phyloP scores from a whole-genome alignment of 2,113 vertebrate genomes.

The Pterophyllum scalare region DNA sequence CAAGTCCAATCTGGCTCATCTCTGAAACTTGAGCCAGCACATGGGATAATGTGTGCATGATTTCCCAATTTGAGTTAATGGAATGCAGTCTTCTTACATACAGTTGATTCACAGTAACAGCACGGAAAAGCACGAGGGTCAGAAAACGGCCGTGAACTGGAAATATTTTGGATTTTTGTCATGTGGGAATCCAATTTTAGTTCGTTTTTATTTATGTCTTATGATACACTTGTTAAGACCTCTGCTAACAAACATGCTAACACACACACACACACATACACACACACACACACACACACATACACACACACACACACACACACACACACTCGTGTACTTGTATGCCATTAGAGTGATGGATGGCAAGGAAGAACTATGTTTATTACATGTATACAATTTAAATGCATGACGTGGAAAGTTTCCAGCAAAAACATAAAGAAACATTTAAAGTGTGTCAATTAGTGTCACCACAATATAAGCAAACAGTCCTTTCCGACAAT shows the following conservation, averaged over 20 bases:
- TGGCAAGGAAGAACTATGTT: conserved; percentile 11
- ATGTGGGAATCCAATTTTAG: neutral
- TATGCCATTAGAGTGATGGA: conserved; percentile 21
- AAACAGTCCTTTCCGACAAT: neutral
- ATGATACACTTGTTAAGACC: neutral
- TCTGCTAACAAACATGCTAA: neutral
- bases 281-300: neutral
- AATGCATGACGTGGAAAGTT: conserved; percentile 14
- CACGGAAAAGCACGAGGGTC: conserved; percentile 13
- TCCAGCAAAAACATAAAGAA: neutral
- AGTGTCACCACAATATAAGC: conserved; percentile 30
- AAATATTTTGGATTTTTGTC: neutral
- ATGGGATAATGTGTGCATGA: neutral
- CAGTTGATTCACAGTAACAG: conserved; percentile 51
- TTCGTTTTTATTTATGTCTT: conserved; percentile 10
- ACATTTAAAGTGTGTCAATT: conserved; percentile 8
- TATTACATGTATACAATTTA: conserved; percentile 42
- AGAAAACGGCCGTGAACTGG: neutral
- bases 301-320: neutral
- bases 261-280: neutral
- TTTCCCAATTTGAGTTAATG: conserved; percentile 26
- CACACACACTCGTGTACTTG: conserved; percentile 22
- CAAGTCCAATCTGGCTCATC: neutral
- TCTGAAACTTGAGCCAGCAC: conserved; percentile 5
- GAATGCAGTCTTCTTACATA: conserved; percentile 52